Evolutionary conservation across 2,797 vertebrate genomes (phyloP), one percentile per base, ranked within the genome.

Genomic region (Moxostoma hubbsi): DNA sequence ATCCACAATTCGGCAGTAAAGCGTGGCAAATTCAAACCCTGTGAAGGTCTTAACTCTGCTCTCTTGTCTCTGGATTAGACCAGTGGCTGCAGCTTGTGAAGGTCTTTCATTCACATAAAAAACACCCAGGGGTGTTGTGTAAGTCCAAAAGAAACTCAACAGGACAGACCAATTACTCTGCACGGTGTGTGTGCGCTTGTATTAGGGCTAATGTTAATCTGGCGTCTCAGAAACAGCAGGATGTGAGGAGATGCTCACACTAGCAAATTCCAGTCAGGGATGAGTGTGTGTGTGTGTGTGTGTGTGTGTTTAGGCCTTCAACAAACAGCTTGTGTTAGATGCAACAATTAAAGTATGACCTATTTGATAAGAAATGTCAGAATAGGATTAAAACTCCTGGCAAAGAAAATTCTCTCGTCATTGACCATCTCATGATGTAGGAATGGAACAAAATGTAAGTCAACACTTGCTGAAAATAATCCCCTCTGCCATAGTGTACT

Each of bases 211-310:
- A 50, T 15, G 67, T n/a, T 85, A 81, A 85, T 73, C 84, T 6
- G 64, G 75, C 68, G 49, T 82, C 81, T 83, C n/a, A 7, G 45
- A 72, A 71, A 66, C 75, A 83, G 81, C 57, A 11, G 73, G 79
- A 67, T 1, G 15, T 16, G 12, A 46, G 45, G 9, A 79, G 79
- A 81, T 5, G 55, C 73, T 58, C 67, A 72, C 63, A 63, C 24
- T 12, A 58, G 53, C 81, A 81, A 82, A 75, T 79, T 81, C 76
- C 68, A 76, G 57, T 51, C 63, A 64, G 15, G 47, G 2, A 12
- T 45, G 68, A 16, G 9, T 47, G 68, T 43, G 16, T 45, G 51
- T 49, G 64, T 59, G 50, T 66, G 49, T 47, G n/a, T 43, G 55
- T 62, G 45, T 73, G 18, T 43, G 5, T 58, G 24, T 43, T n/a